These are phyloP conservation scores for Aleiodes alternator DNA, from an alignment of 2,888 invertebrate genomes.

Conservation along the genomic window DNA sequence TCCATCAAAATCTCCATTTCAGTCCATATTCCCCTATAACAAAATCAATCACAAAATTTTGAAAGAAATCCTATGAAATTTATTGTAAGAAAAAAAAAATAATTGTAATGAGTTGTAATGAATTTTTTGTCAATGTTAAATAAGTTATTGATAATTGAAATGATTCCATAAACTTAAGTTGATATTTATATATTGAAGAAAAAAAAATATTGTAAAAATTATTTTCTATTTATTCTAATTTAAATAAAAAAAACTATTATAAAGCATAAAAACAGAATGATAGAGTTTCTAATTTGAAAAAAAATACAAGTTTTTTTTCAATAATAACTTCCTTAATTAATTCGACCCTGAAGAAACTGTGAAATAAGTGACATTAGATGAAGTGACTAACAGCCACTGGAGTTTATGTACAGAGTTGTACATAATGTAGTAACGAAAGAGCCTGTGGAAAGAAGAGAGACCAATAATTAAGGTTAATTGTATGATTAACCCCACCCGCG, in stretches of 20 bases:
- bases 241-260: not conserved
- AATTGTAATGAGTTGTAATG: not conserved
- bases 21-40: too few species aligned
- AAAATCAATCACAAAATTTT: too few species aligned
- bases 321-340: too few species aligned
- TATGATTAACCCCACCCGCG: slow-evolving; percentile 56
- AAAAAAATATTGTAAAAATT: too few species aligned
- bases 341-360: slow-evolving; percentile 29
- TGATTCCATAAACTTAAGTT: not conserved
- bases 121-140: slow-evolving; percentile 10
- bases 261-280: not conserved
- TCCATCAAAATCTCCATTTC: too few species aligned
- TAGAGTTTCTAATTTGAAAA: not conserved
- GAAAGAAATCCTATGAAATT: too few species aligned
- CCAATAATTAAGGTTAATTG: slow-evolving; percentile 60
- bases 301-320: too few species aligned
- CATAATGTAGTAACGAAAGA: slow-evolving; percentile 40
- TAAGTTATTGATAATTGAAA: too few species aligned
- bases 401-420: slow-evolving; percentile 3
- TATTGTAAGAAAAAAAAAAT: too few species aligned
- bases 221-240: too few species aligned
- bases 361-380: slow-evolving; percentile 13
- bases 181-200: slow-evolving; percentile 4
- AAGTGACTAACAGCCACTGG: slow-evolving; percentile 26
- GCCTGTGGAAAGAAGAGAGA: slow-evolving; percentile 41